These are phyloP conservation scores for Cochlearius cochlearius DNA, from an alignment of 2,113 vertebrate species.

Conservation along the genomic window DNA sequence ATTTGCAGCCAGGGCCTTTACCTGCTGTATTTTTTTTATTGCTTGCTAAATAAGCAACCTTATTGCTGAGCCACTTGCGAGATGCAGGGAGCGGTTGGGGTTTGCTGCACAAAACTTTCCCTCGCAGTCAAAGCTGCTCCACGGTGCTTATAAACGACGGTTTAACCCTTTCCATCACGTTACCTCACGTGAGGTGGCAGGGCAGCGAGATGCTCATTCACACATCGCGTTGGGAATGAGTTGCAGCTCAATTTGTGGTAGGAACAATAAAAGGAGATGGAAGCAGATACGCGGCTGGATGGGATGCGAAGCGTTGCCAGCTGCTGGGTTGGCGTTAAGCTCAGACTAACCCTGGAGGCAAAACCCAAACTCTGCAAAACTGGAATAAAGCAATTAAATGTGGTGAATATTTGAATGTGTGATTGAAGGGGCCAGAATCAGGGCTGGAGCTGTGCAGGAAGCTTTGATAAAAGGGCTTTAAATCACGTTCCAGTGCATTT, in stretches of 20 bases:
- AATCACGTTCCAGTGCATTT: neutral
- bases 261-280: neutral
- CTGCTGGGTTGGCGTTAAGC: neutral
- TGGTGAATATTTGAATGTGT: neutral
- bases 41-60: neutral
- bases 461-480: neutral
- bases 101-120: neutral
- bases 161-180: neutral
- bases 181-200: neutral
- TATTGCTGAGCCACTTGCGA: neutral
- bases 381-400: neutral
- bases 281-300: neutral
- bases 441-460: neutral
- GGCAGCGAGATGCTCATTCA: neutral
- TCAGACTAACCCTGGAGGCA: neutral
- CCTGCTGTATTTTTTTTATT: neutral
- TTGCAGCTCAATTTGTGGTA: neutral
- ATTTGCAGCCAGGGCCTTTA: neutral
- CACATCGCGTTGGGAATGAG: neutral
- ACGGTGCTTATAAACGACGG: neutral
- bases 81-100: accelerated
- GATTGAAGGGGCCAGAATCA: neutral
- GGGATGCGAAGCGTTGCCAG: neutral
- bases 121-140: neutral
- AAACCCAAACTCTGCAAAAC: neutral